Conservation (phyloP, 1,140 invertebrate species). For the Drosophila pandora region DNA sequence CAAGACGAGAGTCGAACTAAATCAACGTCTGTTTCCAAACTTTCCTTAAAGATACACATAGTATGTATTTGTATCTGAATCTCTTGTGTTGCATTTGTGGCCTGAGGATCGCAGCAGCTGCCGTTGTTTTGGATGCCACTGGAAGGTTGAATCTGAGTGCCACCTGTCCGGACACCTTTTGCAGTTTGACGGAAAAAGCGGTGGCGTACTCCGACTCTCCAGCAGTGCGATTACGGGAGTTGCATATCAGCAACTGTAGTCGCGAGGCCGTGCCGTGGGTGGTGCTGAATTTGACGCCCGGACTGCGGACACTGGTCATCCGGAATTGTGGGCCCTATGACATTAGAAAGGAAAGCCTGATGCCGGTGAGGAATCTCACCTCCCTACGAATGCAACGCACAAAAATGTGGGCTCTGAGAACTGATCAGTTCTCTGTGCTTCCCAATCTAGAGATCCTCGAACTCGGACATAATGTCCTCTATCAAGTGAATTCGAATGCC, state of each 20-base stretch:
- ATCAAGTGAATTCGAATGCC: conserved; percentile 37
- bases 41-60: background rate
- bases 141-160: conserved; percentile 41
- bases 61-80: conserved; percentile 14
- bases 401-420: conserved; percentile 33
- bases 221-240: conserved; percentile 27
- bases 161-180: conserved; percentile 45
- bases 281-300: conserved; percentile 48
- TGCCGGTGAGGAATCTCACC: conserved; percentile 22
- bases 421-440: conserved; percentile 38
- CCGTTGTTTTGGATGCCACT: conserved; percentile 8
- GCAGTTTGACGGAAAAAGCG: conserved; percentile 35
- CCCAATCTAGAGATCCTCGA: conserved; percentile 52
- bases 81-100: conserved; percentile 19
- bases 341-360: conserved; percentile 34
- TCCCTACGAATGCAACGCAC: conserved; percentile 54
- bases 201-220: conserved; percentile 20
- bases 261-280: conserved; percentile 30
- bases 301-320: conserved; percentile 48
- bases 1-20: conserved; percentile 10
- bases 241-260: conserved; percentile 49
- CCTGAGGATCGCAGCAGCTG: background rate
- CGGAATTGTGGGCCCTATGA: conserved; percentile 50
- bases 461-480: conserved; percentile 60
- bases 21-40: background rate